Conservation (phyloP, 2,888 invertebrate species). For the Pseudoips prasinana region DNA sequence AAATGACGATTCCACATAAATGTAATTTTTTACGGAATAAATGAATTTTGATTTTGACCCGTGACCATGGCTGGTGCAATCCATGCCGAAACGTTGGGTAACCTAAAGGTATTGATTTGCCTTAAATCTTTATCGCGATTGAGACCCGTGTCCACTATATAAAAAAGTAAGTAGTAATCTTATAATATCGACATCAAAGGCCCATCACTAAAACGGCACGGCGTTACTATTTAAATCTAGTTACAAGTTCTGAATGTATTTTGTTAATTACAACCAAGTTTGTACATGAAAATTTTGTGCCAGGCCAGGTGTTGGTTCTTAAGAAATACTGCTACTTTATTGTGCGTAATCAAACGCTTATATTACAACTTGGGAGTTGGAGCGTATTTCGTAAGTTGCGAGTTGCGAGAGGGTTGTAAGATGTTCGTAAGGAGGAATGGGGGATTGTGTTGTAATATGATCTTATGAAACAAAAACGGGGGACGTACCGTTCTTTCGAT, state of each 20-base stretch:
- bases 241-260: conserved; percentile 81
- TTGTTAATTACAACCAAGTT: conserved; percentile 78
- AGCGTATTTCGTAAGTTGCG: conserved; percentile 15
- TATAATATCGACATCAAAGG: conserved; percentile 20
- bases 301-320: conserved; percentile 54
- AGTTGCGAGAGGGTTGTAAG: not conserved
- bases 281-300: conserved; percentile 69
- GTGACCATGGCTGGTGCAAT: too few species aligned
- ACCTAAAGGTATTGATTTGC: too few species aligned
- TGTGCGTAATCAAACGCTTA: conserved; percentile 15
- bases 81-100: too few species aligned
- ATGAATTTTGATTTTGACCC: too few species aligned
- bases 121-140: too few species aligned
- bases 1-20: too few species aligned
- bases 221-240: conserved; percentile 80
- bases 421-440: not conserved
- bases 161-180: too few species aligned
- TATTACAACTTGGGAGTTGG: not conserved
- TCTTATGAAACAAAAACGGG: too few species aligned
- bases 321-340: conserved; percentile 58
- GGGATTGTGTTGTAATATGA: too few species aligned
- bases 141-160: too few species aligned
- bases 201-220: conserved; percentile 22
- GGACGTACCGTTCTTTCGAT: too few species aligned
- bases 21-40: too few species aligned